phyloP scores from a whole-genome alignment of 2,888 invertebrate genomes.

The Gari tellinella region DNA sequence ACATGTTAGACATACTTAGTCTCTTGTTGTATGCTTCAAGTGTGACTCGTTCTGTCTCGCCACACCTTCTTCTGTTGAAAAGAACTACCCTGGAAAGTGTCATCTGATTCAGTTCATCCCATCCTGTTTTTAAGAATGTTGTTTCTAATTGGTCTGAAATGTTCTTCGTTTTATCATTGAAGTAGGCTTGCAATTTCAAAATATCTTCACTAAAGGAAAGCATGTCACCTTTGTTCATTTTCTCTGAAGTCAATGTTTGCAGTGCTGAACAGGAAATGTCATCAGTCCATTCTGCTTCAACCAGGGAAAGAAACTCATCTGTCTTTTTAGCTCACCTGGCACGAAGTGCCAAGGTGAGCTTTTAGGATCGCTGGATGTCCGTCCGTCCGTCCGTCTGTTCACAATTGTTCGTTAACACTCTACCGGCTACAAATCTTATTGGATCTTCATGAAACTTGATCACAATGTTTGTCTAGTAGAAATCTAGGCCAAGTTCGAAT shows the following conservation, averaged over 20 bases:
- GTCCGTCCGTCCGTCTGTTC: too few species aligned
- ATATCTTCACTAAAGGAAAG: constrained; percentile 37
- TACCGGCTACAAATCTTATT: too few species aligned
- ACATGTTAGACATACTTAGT: too few species aligned
- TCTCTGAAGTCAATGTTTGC: constrained; percentile 19
- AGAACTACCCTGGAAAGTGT: constrained; percentile 31
- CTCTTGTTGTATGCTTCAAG: constrained; percentile 15
- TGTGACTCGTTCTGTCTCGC: constrained; percentile 29
- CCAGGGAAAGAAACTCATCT: constrained; percentile 25
- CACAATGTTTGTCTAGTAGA: too few species aligned
- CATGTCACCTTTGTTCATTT: constrained; percentile 21
- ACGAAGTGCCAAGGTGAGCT: too few species aligned
- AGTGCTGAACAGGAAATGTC: constrained; percentile 24
- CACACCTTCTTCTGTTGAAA: constrained; percentile 29
- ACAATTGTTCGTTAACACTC: too few species aligned
- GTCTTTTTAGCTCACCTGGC: too few species aligned
- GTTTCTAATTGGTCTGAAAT: not conserved
- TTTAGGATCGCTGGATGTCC: too few species aligned
- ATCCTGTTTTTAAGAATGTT: constrained; percentile 21
- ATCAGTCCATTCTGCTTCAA: constrained; percentile 35
- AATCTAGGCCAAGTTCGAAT: too few species aligned
- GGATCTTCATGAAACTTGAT: too few species aligned
- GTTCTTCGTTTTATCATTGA: not conserved
- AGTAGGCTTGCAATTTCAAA: constrained; percentile 18
- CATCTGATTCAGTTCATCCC: constrained; percentile 17